These are phyloP conservation scores for Verasper variegatus DNA, from an alignment of 2,113 vertebrate genomes.

Conservation along the genomic window DNA sequence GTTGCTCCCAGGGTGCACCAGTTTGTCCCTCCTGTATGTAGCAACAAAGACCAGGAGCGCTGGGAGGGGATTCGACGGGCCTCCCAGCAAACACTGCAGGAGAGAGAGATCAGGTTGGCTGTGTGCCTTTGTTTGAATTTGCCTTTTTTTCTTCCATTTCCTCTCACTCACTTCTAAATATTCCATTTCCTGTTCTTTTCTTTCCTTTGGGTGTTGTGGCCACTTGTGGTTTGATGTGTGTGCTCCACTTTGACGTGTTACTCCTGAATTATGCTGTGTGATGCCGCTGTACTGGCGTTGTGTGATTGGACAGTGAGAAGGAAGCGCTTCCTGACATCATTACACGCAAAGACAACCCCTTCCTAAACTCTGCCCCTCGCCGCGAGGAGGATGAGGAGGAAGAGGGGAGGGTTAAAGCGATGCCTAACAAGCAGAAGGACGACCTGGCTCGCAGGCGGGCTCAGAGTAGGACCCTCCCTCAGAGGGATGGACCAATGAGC, in stretches of 20 bases:
- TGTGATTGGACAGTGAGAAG: constrained; percentile 67
- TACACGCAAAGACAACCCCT: constrained; percentile 68
- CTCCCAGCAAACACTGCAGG: constrained; percentile 80
- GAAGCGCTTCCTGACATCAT: constrained; percentile 68
- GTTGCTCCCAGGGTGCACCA: constrained; percentile 79
- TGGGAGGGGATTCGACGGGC: constrained; percentile 82
- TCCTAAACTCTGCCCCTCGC: constrained; percentile 60
- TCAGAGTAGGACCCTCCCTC: constrained; percentile 73
- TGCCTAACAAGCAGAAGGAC: constrained; percentile 83
- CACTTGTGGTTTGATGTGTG: constrained; percentile 41
- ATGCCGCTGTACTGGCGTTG: constrained; percentile 15
- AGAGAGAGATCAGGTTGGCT: constrained; percentile 76
- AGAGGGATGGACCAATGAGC: constrained; percentile 71
- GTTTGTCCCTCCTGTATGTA: constrained; percentile 85
- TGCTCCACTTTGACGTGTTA: constrained; percentile 29
- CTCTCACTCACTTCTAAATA: constrained; percentile 36
- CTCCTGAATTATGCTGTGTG: constrained; percentile 13
- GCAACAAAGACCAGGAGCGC: constrained; percentile 81
- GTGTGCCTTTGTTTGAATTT: not conserved
- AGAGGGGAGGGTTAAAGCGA: constrained; percentile 66
- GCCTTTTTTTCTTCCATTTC: constrained; percentile 28
- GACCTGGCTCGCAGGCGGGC: constrained; percentile 85
- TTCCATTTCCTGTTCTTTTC: constrained; percentile 28
- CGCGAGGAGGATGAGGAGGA: constrained; percentile 61
- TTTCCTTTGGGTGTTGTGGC: constrained; percentile 40